phyloP scores from a whole-genome alignment of 2,113 vertebrate genomes.

The Nycticebus coucang region DNA sequence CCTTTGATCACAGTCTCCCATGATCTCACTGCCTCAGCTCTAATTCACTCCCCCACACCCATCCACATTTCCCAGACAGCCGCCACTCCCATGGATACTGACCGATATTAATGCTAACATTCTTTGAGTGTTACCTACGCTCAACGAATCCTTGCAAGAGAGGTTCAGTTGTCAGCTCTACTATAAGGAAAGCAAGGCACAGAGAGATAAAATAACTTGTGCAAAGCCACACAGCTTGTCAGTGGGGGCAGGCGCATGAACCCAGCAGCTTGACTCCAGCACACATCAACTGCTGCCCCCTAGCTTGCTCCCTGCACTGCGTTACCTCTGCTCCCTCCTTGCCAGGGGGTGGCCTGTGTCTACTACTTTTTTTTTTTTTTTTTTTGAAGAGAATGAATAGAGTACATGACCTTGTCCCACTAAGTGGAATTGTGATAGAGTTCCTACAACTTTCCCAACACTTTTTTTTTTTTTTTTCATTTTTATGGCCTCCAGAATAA shows the following conservation, averaged over 20 bases:
- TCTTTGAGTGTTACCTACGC: background rate
- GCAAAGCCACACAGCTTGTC: background rate
- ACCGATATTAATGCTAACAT: background rate
- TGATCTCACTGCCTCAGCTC: background rate
- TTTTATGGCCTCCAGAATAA: background rate
- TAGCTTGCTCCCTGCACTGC: background rate
- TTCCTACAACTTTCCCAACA: background rate
- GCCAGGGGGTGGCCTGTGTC: background rate
- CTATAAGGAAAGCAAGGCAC: background rate
- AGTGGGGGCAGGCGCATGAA: background rate
- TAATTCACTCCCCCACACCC: background rate
- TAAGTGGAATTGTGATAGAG: background rate
- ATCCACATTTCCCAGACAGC: background rate
- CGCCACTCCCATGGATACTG: too few relatives aligned
- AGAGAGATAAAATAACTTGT: background rate
- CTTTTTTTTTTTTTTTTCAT: background rate
- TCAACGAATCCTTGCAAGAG: background rate
- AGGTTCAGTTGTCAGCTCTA: background rate
- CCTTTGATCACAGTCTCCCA: background rate
- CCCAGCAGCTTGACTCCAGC: background rate
- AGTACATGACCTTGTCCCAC: background rate
- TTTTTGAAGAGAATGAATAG: background rate
- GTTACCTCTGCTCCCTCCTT: background rate
- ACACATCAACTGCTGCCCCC: too few relatives aligned
- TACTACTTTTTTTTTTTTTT: background rate